Evolutionary conservation across 2,888 invertebrate genomes (phyloP).

Genomic region (Himalopsyche japonica): DNA sequence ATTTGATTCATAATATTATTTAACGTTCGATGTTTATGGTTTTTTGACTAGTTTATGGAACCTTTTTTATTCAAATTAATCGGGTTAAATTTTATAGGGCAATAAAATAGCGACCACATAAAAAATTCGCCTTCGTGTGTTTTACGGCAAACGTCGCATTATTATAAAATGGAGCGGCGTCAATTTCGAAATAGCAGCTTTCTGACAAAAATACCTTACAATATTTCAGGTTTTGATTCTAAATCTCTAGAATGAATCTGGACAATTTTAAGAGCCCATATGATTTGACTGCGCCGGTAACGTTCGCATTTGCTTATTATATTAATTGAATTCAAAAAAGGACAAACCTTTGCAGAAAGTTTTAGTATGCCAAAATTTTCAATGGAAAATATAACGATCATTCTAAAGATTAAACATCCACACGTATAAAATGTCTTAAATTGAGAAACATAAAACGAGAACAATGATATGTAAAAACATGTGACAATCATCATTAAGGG

Average conservation of each 20-base stretch:
- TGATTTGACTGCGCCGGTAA: neutral
- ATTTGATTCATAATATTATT: neutral
- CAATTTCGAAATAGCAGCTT: neutral
- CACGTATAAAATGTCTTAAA: too few species aligned
- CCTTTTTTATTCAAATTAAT: neutral
- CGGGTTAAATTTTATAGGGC: neutral
- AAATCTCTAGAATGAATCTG: neutral
- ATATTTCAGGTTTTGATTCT: neutral
- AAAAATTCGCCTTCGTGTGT: neutral
- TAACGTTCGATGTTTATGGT: neutral
- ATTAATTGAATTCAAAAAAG: too few species aligned
- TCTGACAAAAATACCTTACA: neutral
- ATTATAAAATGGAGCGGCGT: neutral
- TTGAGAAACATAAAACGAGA: too few species aligned
- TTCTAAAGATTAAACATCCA: too few species aligned
- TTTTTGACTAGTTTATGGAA: neutral
- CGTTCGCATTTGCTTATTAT: too few species aligned
- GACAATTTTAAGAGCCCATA: neutral
- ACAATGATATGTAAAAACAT: too few species aligned
- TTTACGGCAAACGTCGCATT: neutral
- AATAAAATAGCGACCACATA: neutral
- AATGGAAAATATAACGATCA: too few species aligned
- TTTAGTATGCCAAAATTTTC: too few species aligned
- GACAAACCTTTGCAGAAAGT: too few species aligned
- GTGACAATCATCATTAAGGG: too few species aligned